These are phyloP conservation scores for Esox masquinongy DNA, from an alignment of 2,797 vertebrate genomes.

Conservation along the genomic window DNA sequence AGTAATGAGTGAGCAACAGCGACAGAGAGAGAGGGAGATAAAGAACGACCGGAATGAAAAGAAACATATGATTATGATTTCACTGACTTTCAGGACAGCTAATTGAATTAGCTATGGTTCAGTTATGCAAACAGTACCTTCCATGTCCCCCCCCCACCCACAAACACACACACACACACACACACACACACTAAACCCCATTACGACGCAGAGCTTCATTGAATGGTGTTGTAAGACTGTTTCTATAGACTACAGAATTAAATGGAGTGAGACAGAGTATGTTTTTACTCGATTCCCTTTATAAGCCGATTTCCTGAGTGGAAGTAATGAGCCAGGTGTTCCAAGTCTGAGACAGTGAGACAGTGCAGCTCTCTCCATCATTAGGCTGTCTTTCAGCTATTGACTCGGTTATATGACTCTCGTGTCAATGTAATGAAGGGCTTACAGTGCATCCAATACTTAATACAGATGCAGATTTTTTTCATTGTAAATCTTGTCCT, in stretches of 20 bases:
- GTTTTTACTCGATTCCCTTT: neutral
- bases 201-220: neutral
- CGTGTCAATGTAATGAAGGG: neutral
- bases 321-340: slow-evolving; percentile 18
- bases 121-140: slow-evolving; percentile 6
- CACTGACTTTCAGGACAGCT: neutral
- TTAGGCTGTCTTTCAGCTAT: slow-evolving; percentile 9
- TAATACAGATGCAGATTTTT: neutral
- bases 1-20: neutral
- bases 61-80: slow-evolving; percentile 9
- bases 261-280: neutral
- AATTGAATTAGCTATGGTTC: slow-evolving; percentile 5
- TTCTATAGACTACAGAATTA: slow-evolving; percentile 2
- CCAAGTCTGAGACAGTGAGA: neutral
- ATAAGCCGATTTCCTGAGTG: neutral
- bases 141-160: neutral
- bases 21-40: neutral
- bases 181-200: neutral
- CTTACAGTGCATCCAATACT: neutral
- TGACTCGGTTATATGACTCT: no score
- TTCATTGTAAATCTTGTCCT: no score
- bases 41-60: neutral
- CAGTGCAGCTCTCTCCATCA: neutral
- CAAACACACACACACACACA: no score
- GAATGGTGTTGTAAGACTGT: neutral